Conservation (phyloP, 1,140 invertebrate genomes). For the Nautilus pompilius region DNA sequence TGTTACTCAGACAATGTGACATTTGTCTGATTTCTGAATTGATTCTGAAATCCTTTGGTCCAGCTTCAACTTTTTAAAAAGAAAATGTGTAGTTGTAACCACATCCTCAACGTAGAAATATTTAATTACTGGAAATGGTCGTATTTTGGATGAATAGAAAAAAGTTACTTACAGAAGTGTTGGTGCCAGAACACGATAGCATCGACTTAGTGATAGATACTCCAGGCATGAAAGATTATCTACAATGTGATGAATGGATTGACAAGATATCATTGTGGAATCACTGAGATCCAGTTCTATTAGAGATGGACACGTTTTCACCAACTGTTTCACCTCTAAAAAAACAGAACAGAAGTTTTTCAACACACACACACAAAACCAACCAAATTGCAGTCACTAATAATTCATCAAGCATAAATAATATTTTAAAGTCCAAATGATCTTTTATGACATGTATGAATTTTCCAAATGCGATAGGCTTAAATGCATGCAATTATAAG, state of each 20-base stretch:
- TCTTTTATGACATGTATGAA: no score
- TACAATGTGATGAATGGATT: constrained; percentile 62
- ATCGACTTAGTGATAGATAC: constrained; percentile 78
- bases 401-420: no score
- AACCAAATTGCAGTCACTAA: not conserved
- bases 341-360: constrained; percentile 11
- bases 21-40: no score
- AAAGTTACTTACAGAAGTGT: constrained; percentile 61
- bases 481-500: no score
- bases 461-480: no score
- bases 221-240: constrained; percentile 67
- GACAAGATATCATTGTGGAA: constrained; percentile 68
- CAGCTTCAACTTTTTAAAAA: no score
- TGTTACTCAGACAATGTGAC: no score
- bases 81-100: no score
- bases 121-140: not conserved
- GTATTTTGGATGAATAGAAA: no score
- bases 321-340: constrained; percentile 68
- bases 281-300: constrained; percentile 83
- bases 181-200: constrained; percentile 71
- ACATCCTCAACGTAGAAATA: no score
- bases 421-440: no score
- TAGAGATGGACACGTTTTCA: constrained; percentile 67
- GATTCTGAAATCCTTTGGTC: no score
- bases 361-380: not conserved